Base-by-base conservation (phyloP, 2,113 vertebrate species). In the Mesembrinibis cayennensis region DNA sequence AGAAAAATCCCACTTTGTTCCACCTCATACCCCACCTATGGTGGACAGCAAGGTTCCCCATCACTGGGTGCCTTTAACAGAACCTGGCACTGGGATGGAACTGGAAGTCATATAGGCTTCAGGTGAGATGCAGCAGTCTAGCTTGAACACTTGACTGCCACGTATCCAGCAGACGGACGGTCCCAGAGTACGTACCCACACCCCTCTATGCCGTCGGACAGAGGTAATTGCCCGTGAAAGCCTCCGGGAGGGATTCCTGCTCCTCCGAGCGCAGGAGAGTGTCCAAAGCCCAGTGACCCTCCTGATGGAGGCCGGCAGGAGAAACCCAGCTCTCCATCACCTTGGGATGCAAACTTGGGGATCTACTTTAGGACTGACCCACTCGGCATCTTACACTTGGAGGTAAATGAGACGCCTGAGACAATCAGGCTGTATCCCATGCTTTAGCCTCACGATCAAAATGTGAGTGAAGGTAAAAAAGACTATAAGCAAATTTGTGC, bases 121-220 rank as follows among this genome's bases (percentile, higher is more conserved):
- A 72, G 40, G 58, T n/a, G n/a, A 77, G 8, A 72, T 5, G 13
- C 18, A 50, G 23, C 23, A 55, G 16, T 4, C 27, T n/a, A 65
- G 52, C 53, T 2, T 40, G 11, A 89, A 63, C 12, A 16, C 47
- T 25, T 34, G 18, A 23, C 29, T 23, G 67, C 30, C 50, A 34
- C 0, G 0, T 32, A n/a, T 40, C 34, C 3, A 3, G 72, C 30
- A 73, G 40, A 45, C 0, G 2, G 42, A 38, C 0, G 0, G 11
- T 86, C 40, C 49, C 55, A 44, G 22, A 49, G 9, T 8, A 72
- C 29, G 32, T 0, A 19, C 3, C 36, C 78, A 61, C 0, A 0
- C 16, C 8, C 9, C 22, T 19, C 38, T 9, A 4, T 0, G 2
- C 76, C 0, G 1, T 3, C 1, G 5, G 25, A 69, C 25, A 50